Base-by-base conservation (phyloP, 2,888 invertebrate species). In the Clostera curtula region DNA sequence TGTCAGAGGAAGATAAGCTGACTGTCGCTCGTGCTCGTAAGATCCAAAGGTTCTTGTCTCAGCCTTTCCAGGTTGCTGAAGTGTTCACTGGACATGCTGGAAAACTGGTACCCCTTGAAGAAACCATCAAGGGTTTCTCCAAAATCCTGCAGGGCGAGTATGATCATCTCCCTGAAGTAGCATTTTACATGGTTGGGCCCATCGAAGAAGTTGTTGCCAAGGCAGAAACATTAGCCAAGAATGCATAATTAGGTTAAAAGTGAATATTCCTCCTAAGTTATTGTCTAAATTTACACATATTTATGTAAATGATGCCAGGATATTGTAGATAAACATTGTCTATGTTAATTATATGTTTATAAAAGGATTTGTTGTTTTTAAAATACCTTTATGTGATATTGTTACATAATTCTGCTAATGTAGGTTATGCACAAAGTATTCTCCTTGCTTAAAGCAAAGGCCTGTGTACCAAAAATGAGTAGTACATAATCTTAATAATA, bases 101-200 rank as follows among this genome's bases (percentile, higher is more conserved):
- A 52, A 96, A 96, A 85, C 87, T 96, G 50, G 96, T 96, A 42
- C 91, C 94, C 15, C 87, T 96, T 39, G 85, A 88, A 49, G 93
- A 96, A 68, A 96, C 96, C 38, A 94, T 96, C 63, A 90, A 90
- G 64, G 95, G 96, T 57, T 97, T 96, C 87, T 88, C 93, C 56
- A 87, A 90, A 70, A 94, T 96, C 59, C 85, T 96, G 44, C 83
- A 69, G 42, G 94, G 96, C 57, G 94, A 96, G 59, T 88, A 92
- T 62, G 97, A 97, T 74, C 93, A 96, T 71, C 79, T 97, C 50
- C 97, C 96, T 11, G 95, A 95, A 79, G 87, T 94, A 45, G 97
- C 97, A 36, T 97, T 97, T 87, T 97, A 96, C 86, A 96, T 97
- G 96, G 95, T 96, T 38, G 97, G 97, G 45, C 92, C 92, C 35